Evolutionary conservation across 2,888 invertebrate genomes (phyloP), one percentile per base, ranked within the genome.

Genomic region (Athetis lepigone): DNA sequence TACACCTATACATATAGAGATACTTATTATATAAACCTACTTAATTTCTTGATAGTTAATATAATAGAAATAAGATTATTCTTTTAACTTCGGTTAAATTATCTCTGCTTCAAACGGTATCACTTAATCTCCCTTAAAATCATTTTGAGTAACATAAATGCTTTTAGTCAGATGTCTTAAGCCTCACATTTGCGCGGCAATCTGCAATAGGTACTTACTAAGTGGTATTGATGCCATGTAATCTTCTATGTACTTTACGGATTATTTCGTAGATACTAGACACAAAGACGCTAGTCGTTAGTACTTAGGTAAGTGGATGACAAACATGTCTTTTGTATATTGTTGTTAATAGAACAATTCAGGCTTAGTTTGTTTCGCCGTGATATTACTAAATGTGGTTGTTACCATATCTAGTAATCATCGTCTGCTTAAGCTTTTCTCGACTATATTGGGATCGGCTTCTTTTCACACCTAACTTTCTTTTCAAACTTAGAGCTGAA

Each of bases 261-360:
- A 80, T 79, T 79, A 80, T 69, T 69, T 73, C 63, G 62, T 70
- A n/a, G n/a, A n/a, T n/a, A 55, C 51, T 64, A 64, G 47, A 50
- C 42, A 16, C 21, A 65, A 47, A 61, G 49, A 50, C 27, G 39
- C 16, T 49, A 33, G 43, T 60, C 49, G 29, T 42, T 11, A 21
- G 46, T 19, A 33, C 16, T 11, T n/a, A 47, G 7, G 16, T 45
- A 19, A 46, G 46, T 23, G 27, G 19, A 36, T 59, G 0, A 13
- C 9, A 47, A 68, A 47, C 18, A 8, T 7, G 25, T 2, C 7
- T n/a, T 27, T 27, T 27, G 3, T 8, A n/a, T 25, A 25, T n/a
- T n/a, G n/a, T n/a, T n/a, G n/a, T n/a, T n/a, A n/a, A n/a, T n/a
- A n/a, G n/a, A n/a, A n/a, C n/a, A n/a, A n/a, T n/a, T n/a, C n/a